Base-by-base conservation (phyloP, 1,140 invertebrate genomes). In the Chelonus insularis region DNA sequence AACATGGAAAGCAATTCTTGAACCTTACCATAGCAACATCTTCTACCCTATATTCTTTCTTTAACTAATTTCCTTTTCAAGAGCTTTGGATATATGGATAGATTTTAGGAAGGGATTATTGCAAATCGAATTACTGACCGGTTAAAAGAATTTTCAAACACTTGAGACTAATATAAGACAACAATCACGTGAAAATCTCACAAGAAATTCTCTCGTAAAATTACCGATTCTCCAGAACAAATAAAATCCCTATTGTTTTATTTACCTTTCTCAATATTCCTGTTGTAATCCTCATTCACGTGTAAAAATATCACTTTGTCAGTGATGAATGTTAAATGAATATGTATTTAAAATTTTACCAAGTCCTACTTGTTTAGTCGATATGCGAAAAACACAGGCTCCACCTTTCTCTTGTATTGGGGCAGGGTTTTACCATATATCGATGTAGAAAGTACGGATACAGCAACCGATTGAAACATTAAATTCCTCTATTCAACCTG, bases 1-100 rank as follows among this genome's bases (percentile, higher is more conserved):
- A 54, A 60, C 58, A 60, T 20, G 50, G 58, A 60, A 54, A 60
- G 36, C 37, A 21, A 59, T 51, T 59, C 47, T 51, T 14, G 12
- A 23, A 7, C 11, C 20, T 48, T 32, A 25, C 21, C 39, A 41
- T 52, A 29, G 8, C 37, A 60, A 48, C 29, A 41, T 52, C 50
- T 29, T 60, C 14, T 12, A 54, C 58, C 41, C 48, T 60, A 43
- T 43, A 37, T 52, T 37, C 57, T 52, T 34, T 60, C 50, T 37
- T 52, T 60, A 29, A 32, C 51, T 60, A 60, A 60, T 60, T 60
- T 60, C 36, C 29, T 8, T 16, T 4, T 12, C 25, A 29, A 29
- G 25, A 29, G 25, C 7, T 29, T 3, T 29, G 25, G 3, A 29
- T 29, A 29, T n/a, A n/a, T n/a, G n/a, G n/a, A n/a, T 29, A 29